Conservation (phyloP, 2,113 vertebrate species). For the Poeciliopsis retropinna region DNA sequence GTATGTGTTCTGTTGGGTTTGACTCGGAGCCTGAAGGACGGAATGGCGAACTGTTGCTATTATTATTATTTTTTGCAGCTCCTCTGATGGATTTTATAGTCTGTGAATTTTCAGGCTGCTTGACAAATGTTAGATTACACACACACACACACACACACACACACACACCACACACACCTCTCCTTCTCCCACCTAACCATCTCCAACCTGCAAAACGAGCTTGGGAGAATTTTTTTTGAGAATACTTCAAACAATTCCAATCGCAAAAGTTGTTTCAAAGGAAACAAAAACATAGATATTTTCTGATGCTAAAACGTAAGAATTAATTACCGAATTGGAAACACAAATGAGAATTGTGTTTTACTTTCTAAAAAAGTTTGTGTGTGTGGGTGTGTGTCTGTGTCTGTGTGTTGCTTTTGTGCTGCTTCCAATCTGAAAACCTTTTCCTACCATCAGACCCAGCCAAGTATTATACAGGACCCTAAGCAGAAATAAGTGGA, state of each 20-base stretch:
- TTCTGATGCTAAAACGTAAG: background rate
- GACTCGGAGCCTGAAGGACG: slow-evolving; percentile 23
- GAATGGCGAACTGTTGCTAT: slow-evolving; percentile 19
- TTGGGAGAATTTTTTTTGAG: background rate
- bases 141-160: too few relatives aligned
- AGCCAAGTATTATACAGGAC: too few relatives aligned
- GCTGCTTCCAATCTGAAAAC: too few relatives aligned
- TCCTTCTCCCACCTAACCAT: too few relatives aligned
- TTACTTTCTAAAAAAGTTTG: too few relatives aligned
- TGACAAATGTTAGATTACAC: slow-evolving; percentile 11
- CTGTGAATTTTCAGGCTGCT: slow-evolving; percentile 27
- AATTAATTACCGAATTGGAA: too few relatives aligned
- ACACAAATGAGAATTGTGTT: too few relatives aligned
- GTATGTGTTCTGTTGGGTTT: slow-evolving; percentile 28
- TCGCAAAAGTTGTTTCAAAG: background rate
- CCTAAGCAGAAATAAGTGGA: too few relatives aligned
- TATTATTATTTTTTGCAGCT: background rate
- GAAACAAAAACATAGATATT: background rate
- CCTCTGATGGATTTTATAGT: background rate
- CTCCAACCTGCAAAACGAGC: slow-evolving; percentile 21
- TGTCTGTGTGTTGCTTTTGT: too few relatives aligned
- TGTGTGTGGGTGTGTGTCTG: too few relatives aligned
- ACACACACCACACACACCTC: too few relatives aligned
- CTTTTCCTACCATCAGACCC: too few relatives aligned
- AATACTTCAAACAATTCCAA: background rate